Evolutionary conservation across 2,888 invertebrate species (phyloP), one percentile per base, ranked within the genome.

Genomic region (Choristoneura rosaceana): DNA sequence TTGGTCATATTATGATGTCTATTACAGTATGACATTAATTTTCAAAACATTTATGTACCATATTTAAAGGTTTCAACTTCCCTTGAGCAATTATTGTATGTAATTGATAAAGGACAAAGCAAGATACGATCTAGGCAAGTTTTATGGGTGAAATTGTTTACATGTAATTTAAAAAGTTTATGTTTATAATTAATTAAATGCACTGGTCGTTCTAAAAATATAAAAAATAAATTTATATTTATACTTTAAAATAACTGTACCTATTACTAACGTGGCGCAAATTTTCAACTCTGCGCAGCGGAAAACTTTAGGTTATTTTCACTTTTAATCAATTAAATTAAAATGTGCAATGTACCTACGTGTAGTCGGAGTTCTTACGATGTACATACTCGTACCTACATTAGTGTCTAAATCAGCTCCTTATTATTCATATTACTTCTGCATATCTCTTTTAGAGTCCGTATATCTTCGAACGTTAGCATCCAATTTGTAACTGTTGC

Each of bases 401-500:
- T n/a, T n/a, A n/a, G n/a, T n/a, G n/a, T n/a, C n/a, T n/a, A 25
- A 25, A 25, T 1, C 25, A 25, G 25, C 25, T 25, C 25, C 25
- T 25, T 25, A 25, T 25, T 25, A 25, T 25, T 25, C 25, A 25
- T 25, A 25, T 25, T 1, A 25, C 12, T 45, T n/a, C 14, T 12
- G 12, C 4, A 52, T 45, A 58, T 55, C 69, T 38, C 58, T 58
- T 70, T 70, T 64, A 38, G 70, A 15, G 17, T 45, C 25, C 15
- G 45, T 64, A 55, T 70, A 73, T 75, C 77, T 74, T 69, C 69
- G 76, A 76, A 76, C 75, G 71, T 76, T 71, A 75, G 75, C 75
- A 76, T 78, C 77, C 80, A 80, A 81, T 81, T 79, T 80, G 80
- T 78, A 79, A 77, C 81, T 79, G 74, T 74, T 81, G 81, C 79